A percentile compares a stretch with the other conserved stretches of the same genome.
Conservation (phyloP, 2,113 vertebrate species). For the Harpagus bidentatus region DNA sequence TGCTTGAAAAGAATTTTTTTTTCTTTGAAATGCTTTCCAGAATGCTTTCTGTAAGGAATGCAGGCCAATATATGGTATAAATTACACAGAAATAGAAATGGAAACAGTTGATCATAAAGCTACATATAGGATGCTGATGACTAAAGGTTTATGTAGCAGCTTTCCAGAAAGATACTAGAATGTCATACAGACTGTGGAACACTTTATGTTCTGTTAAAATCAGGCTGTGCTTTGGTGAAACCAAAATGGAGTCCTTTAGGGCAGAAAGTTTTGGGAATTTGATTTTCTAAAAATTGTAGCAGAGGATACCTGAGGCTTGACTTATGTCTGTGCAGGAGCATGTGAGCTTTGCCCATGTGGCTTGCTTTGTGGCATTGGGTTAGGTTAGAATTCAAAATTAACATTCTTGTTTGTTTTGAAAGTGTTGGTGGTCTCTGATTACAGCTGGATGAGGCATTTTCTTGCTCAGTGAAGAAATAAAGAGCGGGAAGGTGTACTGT, state of each 20-base stretch:
- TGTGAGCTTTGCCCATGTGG: accelerated
- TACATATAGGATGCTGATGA: background rate
- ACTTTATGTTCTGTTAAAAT: background rate
- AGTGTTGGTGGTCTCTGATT: background rate
- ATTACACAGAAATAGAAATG: background rate
- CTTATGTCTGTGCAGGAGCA: accelerated
- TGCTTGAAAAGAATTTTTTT: background rate
- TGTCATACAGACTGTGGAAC: background rate
- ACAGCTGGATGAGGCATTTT: background rate
- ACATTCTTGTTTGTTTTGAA: background rate
- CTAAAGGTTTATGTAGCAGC: background rate
- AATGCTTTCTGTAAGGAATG: background rate
- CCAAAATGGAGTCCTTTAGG: background rate
- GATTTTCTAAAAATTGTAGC: background rate
- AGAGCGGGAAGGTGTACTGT: background rate
- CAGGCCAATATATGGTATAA: background rate
- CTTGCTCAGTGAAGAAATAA: background rate
- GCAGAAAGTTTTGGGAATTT: background rate
- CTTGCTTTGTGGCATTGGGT: background rate
- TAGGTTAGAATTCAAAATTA: background rate
- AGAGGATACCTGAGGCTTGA: background rate
- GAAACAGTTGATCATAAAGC: background rate
- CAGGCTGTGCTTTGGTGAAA: background rate
- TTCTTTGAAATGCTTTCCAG: background rate
- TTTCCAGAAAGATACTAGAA: background rate